Evolutionary conservation across 2,888 invertebrate genomes (phyloP).

Genomic region (Conus canariensis): DNA sequence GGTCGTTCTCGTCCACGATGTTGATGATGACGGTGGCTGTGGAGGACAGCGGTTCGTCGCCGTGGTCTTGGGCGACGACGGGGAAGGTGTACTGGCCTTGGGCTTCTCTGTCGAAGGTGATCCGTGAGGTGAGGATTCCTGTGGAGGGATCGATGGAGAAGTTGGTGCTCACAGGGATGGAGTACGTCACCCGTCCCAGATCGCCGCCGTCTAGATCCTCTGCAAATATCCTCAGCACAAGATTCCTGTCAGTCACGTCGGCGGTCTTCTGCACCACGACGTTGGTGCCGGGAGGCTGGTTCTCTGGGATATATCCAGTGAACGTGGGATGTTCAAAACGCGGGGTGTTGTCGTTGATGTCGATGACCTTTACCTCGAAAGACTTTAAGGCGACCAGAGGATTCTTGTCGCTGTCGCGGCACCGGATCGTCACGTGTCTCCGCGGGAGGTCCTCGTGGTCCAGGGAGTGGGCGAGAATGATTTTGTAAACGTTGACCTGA

Average conservation of each 20-base stretch:
- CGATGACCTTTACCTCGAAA: conserved; percentile 50
- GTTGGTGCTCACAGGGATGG: conserved; percentile 75
- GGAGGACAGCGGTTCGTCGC: conserved; percentile 82
- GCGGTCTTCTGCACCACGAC: conserved; percentile 84
- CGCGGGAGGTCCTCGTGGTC: conserved; percentile 54
- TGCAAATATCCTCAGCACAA: conserved; percentile 83
- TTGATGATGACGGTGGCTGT: conserved; percentile 81
- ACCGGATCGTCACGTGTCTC: conserved; percentile 53
- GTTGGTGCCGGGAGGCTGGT: conserved; percentile 37
- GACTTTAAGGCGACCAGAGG: conserved; percentile 45
- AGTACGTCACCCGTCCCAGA: conserved; percentile 83
- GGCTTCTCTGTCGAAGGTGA: conserved; percentile 90
- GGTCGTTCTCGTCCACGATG: conserved; percentile 88
- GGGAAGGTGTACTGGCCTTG: conserved; percentile 86
- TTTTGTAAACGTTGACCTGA: conserved; percentile 52
- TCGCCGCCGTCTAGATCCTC: conserved; percentile 91
- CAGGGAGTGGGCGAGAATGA: conserved; percentile 50
- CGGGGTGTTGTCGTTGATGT: conserved; percentile 57
- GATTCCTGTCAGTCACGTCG: conserved; percentile 84
- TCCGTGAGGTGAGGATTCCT: conserved; percentile 91
- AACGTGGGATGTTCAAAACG: conserved; percentile 41
- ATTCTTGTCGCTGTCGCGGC: conserved; percentile 54
- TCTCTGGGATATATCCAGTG: conserved; percentile 46
- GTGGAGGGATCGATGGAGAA: conserved; percentile 91
- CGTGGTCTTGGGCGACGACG: conserved; percentile 78